phyloP scores from a whole-genome alignment of 1,140 invertebrate species.

The Drosophila aff. region DNA sequence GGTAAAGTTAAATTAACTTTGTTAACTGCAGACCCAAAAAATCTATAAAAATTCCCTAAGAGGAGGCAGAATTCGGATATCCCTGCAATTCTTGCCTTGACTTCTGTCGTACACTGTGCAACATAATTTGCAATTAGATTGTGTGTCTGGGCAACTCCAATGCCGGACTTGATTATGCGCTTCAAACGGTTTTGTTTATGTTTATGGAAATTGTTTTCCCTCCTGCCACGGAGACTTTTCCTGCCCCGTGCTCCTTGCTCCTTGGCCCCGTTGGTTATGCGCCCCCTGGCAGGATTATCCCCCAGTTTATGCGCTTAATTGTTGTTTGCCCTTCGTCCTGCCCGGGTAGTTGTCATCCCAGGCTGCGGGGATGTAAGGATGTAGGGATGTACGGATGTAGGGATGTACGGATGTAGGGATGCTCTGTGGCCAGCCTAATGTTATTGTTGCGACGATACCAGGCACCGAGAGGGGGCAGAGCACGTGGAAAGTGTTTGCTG shows the following conservation, averaged over 20 bases:
- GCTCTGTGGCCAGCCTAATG: conserved; percentile 10
- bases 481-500: conserved; percentile 29
- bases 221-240: conserved; percentile 3
- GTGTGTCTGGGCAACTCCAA: conserved; percentile 29
- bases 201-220: conserved; percentile 76
- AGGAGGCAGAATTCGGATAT: neutral
- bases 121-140: conserved; percentile 76
- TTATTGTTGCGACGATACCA: conserved; percentile 12
- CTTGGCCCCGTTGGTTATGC: neutral
- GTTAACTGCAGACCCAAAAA: neutral
- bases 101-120: conserved; percentile 37
- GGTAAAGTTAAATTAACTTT: neutral
- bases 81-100: neutral
- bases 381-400: neutral
- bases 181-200: conserved; percentile 69
- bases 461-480: neutral
- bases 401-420: no score
- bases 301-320: conserved; percentile 73
- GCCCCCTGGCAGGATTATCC: conserved; percentile 58
- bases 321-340: conserved; percentile 62
- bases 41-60: neutral
- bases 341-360: conserved; percentile 20
- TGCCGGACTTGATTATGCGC: conserved; percentile 68
- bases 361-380: neutral
- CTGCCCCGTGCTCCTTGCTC: neutral